Percentiles rank a stretch among this genome's conserved stretches.
Evolutionary conservation across 2,888 invertebrate genomes (phyloP).

Genomic region (Cerastoderma edule): DNA sequence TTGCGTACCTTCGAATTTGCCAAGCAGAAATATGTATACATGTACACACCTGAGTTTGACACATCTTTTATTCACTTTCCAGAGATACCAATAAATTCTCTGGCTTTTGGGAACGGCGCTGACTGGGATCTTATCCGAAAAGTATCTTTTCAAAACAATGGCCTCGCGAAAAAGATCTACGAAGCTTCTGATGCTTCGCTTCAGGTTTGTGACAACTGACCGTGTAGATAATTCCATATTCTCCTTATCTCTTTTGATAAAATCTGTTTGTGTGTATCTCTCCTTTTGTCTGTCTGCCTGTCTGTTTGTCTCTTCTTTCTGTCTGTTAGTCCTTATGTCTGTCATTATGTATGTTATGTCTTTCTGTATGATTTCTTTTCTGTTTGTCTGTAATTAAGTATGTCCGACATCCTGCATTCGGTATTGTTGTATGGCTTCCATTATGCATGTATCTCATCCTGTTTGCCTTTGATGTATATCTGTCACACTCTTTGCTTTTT

Average conservation of each 20-base stretch:
- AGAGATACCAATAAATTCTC: slow-evolving; percentile 63
- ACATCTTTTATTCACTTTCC: not conserved
- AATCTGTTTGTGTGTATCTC: not conserved
- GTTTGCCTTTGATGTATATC: no score
- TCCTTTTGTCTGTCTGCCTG: not conserved
- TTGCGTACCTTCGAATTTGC: not conserved
- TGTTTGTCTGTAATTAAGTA: no score
- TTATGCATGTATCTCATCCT: no score
- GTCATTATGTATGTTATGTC: no score
- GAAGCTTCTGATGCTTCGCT: slow-evolving; percentile 89
- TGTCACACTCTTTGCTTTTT: no score
- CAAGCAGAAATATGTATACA: not conserved
- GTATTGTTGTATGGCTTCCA: no score
- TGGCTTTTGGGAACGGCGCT: slow-evolving; percentile 70
- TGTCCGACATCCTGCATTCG: no score
- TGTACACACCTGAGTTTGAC: not conserved
- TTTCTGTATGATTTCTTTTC: no score
- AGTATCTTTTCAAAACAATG: slow-evolving; percentile 87
- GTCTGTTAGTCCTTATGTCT: no score
- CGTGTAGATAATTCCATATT: no score
- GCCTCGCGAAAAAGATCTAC: slow-evolving; percentile 90
- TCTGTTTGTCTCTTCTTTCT: no score
- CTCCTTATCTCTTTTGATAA: no score
- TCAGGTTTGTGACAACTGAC: slow-evolving; percentile 25
- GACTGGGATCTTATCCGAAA: slow-evolving; percentile 69